phyloP scores from a whole-genome alignment of 2,888 invertebrate species.

The Diarsia brunnea region DNA sequence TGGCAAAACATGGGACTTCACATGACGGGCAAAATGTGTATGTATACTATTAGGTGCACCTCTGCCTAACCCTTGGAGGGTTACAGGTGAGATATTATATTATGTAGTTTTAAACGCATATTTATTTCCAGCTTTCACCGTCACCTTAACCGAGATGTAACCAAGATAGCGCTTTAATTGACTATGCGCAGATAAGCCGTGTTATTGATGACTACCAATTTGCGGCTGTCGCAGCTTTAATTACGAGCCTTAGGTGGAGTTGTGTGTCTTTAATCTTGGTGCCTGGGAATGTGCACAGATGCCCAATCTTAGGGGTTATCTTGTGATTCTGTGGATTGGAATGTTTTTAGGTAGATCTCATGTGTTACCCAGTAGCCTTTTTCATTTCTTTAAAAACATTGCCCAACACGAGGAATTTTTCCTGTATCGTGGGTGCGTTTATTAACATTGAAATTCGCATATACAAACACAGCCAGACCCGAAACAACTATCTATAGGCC shows the following conservation, averaged over 20 bases:
- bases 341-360: not conserved
- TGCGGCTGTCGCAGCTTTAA: slow-evolving; percentile 63
- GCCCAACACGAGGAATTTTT: too few relatives aligned
- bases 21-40: too few relatives aligned
- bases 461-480: too few relatives aligned
- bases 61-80: too few relatives aligned
- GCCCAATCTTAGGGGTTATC: slow-evolving; percentile 33
- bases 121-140: slow-evolving; percentile 39
- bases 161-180: slow-evolving; percentile 70
- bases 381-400: too few relatives aligned
- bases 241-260: slow-evolving; percentile 53
- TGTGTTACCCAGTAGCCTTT: not conserved
- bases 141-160: slow-evolving; percentile 57
- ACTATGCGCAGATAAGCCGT: slow-evolving; percentile 67
- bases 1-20: too few relatives aligned
- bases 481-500: too few relatives aligned
- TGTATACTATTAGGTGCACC: too few relatives aligned
- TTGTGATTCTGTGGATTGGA: slow-evolving; percentile 11
- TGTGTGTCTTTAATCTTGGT: slow-evolving; percentile 55
- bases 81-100: too few relatives aligned
- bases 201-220: slow-evolving; percentile 71
- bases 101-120: slow-evolving; percentile 7
- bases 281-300: slow-evolving; percentile 39
- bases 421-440: too few relatives aligned
- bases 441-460: too few relatives aligned